A percentile compares a stretch with the other conserved stretches of the same genome.
Evolutionary conservation across 2,888 invertebrate species (phyloP).

Genomic region (Meta bourneti): DNA sequence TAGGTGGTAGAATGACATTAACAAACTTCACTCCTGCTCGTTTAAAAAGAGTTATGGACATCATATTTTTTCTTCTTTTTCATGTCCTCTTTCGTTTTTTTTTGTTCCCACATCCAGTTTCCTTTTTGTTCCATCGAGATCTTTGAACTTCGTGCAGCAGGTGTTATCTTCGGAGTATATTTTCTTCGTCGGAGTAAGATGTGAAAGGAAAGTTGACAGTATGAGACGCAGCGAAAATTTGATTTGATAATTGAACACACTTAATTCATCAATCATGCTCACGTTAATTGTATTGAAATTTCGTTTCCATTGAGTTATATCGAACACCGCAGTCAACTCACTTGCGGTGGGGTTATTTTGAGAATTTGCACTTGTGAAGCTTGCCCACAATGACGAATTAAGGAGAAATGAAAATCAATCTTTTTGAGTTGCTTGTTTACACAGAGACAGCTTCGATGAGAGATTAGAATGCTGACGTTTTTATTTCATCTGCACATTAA

Average conservation of each 20-base stretch:
- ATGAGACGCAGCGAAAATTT: neutral
- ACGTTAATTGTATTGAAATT: neutral
- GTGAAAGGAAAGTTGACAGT: neutral
- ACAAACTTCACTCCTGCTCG: slow-evolving; percentile 34
- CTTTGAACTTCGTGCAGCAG: neutral
- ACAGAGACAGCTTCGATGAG: neutral
- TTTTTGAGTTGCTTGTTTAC: neutral
- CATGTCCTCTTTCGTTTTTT: neutral
- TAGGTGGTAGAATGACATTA: slow-evolving; percentile 26
- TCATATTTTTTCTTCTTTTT: slow-evolving; percentile 1
- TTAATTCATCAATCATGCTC: slow-evolving; percentile 7
- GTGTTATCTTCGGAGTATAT: neutral
- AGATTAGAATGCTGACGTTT: neutral
- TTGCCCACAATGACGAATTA: neutral
- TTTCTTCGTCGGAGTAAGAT: neutral
- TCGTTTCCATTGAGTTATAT: neutral
- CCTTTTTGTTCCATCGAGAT: neutral
- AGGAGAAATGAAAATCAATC: neutral
- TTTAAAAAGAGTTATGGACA: slow-evolving; percentile 23
- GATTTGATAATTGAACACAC: slow-evolving; percentile 7
- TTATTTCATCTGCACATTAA: neutral
- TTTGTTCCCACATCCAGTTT: neutral
- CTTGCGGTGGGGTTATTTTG: neutral
- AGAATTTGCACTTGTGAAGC: neutral
- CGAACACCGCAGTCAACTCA: neutral